Base-by-base conservation (phyloP, 92 coral and sea anemone species). In the Scolanthus callimorphus region DNA sequence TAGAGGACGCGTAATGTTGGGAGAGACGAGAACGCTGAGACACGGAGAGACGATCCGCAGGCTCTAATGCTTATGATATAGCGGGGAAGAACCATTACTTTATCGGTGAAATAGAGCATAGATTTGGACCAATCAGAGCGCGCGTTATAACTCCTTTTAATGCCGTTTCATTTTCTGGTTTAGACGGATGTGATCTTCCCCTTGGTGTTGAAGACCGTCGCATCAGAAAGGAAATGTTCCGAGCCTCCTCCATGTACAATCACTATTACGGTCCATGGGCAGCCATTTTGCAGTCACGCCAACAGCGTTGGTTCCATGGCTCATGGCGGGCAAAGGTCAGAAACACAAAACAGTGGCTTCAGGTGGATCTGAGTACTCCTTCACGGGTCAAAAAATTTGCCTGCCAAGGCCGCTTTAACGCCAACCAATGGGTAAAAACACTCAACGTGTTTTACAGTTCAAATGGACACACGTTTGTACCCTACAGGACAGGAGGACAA, bases 181-280 rank as follows among this genome's bases (percentile, higher is more conserved):
- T 19, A 84, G 91, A 62, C 20, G 50, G 65, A 28, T 79, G 81
- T 49, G 20, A 55, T 49, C 60, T 70, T 17, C 70, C 81, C 20
- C 82, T 76, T 22, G 91, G 86, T 22, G 64, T 79, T 62, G 74
- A 79, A 85, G 78, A 73, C 24, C 72, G 81, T 20, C 76, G 78
- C 31, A 79, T 85, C 52, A 79, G 59, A 29, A 59, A 67, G 39
- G 50, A 52, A 1, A 78, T 71, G n/a, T 37, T 85, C 67, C 67
- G 52, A 15, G 79, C 91, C 1, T 67, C 79, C 27, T 65, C 85
- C 10, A 47, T 70, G 68, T 70, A 62, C 25, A 71, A 51, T 39
- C 60, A 19, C 23, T 31, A 73, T 24, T 78, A 78, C 31, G 78
- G 72, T 22, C 79, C 85, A 24, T 78, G 79, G 79, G 49, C 53